Conservation (phyloP, 2,797 vertebrate species). For the Urocyon cinereoargenteus region DNA sequence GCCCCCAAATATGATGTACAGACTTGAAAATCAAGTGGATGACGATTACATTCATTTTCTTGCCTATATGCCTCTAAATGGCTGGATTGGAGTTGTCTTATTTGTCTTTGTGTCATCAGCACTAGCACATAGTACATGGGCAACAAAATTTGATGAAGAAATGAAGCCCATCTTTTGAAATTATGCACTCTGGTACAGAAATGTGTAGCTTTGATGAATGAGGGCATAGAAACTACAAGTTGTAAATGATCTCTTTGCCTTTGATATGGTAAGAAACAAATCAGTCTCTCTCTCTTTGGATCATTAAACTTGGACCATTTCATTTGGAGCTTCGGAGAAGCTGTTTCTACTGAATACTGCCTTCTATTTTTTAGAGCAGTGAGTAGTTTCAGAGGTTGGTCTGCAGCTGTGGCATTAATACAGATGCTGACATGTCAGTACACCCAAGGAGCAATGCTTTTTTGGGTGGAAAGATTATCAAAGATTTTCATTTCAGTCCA, state of each 20-base stretch:
- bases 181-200: slow-evolving; percentile 24
- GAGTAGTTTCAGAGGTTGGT: slow-evolving; percentile 11
- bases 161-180: slow-evolving; percentile 55
- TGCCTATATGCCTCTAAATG: not conserved
- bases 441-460: slow-evolving; percentile 66
- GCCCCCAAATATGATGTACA: not conserved
- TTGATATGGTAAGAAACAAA: slow-evolving; percentile 52
- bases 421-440: slow-evolving; percentile 42
- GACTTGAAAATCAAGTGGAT: slow-evolving; percentile 46
- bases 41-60: not conserved
- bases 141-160: slow-evolving; percentile 54
- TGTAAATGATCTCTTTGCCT: slow-evolving; percentile 59
- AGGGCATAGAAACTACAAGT: not conserved
- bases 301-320: slow-evolving; percentile 63
- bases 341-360: slow-evolving; percentile 33
- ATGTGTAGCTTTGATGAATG: slow-evolving; percentile 16
- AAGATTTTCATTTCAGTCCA: slow-evolving; percentile 69
- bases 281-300: slow-evolving; percentile 58
- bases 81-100: not conserved
- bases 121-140: not conserved
- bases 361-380: slow-evolving; percentile 11
- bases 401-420: not conserved
- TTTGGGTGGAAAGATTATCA: slow-evolving; percentile 57
- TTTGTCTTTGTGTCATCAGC: slow-evolving; percentile 24
- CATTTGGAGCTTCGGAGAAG: slow-evolving; percentile 41